Conservation (phyloP, 2,888 invertebrate species). For the Marronus borbonicus region DNA sequence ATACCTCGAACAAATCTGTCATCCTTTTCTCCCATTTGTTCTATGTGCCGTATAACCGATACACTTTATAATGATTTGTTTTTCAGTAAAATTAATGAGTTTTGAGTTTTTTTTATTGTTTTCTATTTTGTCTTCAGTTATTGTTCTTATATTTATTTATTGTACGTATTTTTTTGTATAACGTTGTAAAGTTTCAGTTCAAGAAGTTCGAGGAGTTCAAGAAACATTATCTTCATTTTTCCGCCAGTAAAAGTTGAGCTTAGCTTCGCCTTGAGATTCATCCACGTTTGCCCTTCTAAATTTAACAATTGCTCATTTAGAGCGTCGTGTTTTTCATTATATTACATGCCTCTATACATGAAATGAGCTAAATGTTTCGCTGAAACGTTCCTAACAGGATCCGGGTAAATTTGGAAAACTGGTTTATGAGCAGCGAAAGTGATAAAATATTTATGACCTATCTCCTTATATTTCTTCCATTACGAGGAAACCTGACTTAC, state of each 20-base stretch:
- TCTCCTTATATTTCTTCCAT: conserved; percentile 45
- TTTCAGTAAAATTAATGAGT: too few species aligned
- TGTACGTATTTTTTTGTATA: too few species aligned
- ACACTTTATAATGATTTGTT: too few species aligned
- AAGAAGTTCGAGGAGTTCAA: too few species aligned
- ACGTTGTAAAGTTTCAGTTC: conserved; percentile 60
- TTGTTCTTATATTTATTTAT: too few species aligned
- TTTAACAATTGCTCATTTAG: conserved; percentile 67
- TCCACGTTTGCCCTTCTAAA: conserved; percentile 71
- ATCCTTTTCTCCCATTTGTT: too few species aligned
- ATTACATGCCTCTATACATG: conserved; percentile 68
- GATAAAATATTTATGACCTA: conserved; percentile 52
- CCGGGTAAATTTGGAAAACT: conserved; percentile 62
- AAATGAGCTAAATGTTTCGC: conserved; percentile 70
- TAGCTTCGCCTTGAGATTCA: conserved; percentile 70
- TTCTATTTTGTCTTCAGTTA: too few species aligned
- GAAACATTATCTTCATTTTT: conserved; percentile 72
- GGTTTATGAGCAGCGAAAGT: conserved; percentile 52
- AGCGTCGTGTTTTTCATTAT: conserved; percentile 67
- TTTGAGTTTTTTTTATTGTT: too few species aligned
- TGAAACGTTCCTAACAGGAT: conserved; percentile 67
- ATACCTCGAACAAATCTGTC: too few species aligned
- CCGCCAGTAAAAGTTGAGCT: conserved; percentile 72
- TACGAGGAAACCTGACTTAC: conserved; percentile 3
- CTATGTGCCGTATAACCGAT: too few species aligned